These are phyloP conservation scores for Hypercompe scribonia DNA, from an alignment of 2,888 invertebrate genomes.

Conservation along the genomic window DNA sequence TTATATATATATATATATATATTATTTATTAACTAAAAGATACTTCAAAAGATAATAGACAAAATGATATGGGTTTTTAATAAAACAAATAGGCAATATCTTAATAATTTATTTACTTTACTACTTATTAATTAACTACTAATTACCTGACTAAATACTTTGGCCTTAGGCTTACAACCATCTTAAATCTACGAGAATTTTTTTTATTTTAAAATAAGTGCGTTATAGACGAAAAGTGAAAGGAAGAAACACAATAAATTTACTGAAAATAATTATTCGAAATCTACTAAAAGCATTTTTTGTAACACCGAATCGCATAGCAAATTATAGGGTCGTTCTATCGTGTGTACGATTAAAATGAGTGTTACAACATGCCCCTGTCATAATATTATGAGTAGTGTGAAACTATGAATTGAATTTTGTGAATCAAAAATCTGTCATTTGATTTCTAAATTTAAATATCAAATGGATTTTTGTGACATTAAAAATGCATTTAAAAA, in stretches of 20 bases:
- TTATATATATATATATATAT: too few relatives aligned
- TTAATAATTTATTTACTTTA: too few relatives aligned
- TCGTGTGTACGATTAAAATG: slow-evolving; percentile 69
- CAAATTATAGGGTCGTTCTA: slow-evolving; percentile 36
- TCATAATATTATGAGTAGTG: slow-evolving; percentile 71
- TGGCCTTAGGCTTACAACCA: neutral
- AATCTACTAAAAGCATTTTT: slow-evolving; percentile 6
- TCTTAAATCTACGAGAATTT: neutral
- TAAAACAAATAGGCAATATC: too few relatives aligned
- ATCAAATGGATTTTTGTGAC: neutral
- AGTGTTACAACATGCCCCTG: slow-evolving; percentile 69
- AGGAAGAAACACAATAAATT: neutral
- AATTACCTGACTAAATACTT: too few relatives aligned
- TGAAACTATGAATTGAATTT: slow-evolving; percentile 1
- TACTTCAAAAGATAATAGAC: too few relatives aligned
- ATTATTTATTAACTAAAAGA: too few relatives aligned
- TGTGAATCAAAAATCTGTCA: slow-evolving; percentile 13
- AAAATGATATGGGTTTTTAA: too few relatives aligned
- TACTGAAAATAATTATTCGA: neutral
- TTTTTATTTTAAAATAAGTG: neutral
- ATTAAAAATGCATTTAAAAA: neutral
- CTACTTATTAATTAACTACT: too few relatives aligned
- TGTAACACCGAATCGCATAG: neutral
- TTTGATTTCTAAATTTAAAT: neutral
- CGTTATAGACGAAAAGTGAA: slow-evolving; percentile 2